Conservation (phyloP, 2,888 invertebrate species). For the Hemaris fuciformis region DNA sequence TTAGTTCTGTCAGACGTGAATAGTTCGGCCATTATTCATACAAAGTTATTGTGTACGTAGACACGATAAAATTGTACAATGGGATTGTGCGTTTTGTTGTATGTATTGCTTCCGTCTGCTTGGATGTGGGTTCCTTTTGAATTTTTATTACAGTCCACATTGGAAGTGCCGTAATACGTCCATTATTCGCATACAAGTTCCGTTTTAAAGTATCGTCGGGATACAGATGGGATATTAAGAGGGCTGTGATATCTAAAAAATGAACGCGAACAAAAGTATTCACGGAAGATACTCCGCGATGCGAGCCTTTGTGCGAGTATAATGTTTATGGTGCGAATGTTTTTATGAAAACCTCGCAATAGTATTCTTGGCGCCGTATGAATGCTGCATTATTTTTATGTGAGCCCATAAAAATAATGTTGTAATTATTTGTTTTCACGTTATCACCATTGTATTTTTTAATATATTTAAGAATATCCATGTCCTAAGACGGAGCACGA, state of each 20-base stretch:
- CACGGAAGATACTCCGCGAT: background rate
- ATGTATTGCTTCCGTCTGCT: conserved; percentile 25
- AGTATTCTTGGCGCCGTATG: too few relatives aligned
- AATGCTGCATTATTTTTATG: background rate
- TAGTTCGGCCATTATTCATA: conserved; percentile 71
- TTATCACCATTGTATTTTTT: too few relatives aligned
- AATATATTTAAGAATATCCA: background rate
- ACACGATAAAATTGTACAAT: conserved; percentile 53
- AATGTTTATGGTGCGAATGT: background rate
- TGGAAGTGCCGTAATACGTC: conserved; percentile 1
- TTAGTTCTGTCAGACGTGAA: conserved; percentile 57
- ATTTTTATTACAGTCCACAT: conserved; percentile 7
- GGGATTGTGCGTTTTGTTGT: conserved; percentile 34
- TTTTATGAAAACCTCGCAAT: too few relatives aligned
- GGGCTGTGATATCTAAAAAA: background rate
- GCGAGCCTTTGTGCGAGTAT: background rate
- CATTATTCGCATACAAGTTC: conserved; percentile 5
- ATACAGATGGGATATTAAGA: background rate
- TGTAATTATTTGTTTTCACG: too few relatives aligned
- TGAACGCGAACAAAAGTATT: background rate
- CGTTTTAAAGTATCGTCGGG: background rate
- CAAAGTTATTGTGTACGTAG: conserved; percentile 55
- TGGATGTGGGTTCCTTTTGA: conserved; percentile 21
- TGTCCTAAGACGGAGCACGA: background rate
- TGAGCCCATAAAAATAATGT: background rate